Conservation (phyloP, 2,797 vertebrate species). For the Tenualosa ilisha region DNA sequence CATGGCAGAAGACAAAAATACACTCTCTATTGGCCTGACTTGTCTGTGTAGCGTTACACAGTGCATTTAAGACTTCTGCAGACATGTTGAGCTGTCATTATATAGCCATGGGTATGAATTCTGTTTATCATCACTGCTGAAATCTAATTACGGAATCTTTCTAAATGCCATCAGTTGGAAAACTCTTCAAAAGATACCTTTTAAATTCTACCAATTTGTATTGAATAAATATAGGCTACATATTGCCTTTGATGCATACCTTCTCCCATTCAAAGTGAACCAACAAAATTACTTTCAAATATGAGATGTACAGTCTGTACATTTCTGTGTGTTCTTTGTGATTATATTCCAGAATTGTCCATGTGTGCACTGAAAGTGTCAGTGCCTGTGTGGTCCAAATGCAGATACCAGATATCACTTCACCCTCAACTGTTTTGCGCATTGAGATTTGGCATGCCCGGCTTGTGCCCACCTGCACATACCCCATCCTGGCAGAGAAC, state of each 20-base stretch:
- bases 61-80: too few species aligned
- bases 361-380: neutral
- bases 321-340: neutral
- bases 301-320: neutral
- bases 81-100: too few species aligned
- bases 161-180: neutral
- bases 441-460: neutral
- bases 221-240: neutral
- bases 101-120: neutral
- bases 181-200: neutral
- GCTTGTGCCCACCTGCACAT: neutral
- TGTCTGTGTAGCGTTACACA: too few species aligned
- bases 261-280: neutral
- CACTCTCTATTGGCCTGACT: too few species aligned
- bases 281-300: too few species aligned
- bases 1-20: too few species aligned
- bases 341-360: neutral
- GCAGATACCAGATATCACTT: neutral
- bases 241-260: neutral
- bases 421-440: neutral
- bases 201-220: neutral
- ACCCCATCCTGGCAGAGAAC: neutral
- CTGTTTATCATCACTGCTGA: neutral
- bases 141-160: neutral
- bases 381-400: neutral